phyloP scores from a whole-genome alignment of 2,888 invertebrate genomes.

The Lordiphosa fenestrarum region DNA sequence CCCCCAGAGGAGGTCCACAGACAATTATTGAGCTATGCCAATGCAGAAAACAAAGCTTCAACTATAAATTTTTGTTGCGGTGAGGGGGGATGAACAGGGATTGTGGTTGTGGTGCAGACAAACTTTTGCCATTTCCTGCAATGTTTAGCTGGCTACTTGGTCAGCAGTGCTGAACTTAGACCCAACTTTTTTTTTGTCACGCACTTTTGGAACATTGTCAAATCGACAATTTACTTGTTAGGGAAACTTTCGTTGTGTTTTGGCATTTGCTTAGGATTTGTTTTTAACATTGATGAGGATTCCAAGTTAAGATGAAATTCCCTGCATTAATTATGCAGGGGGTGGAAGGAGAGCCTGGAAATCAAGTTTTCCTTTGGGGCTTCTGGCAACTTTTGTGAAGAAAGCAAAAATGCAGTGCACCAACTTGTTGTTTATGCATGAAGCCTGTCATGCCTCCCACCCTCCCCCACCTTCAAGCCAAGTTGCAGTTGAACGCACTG shows the following conservation, averaged over 20 bases:
- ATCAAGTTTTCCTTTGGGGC: slow-evolving; percentile 12
- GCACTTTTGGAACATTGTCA: slow-evolving; percentile 51
- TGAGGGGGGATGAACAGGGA: not conserved
- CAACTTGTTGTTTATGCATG: slow-evolving; percentile 60
- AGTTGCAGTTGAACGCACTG: slow-evolving; percentile 37
- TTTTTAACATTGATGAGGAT: slow-evolving; percentile 20
- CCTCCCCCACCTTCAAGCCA: not conserved
- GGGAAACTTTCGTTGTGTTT: slow-evolving; percentile 25
- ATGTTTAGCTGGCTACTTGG: slow-evolving; percentile 38
- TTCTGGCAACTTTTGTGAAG: slow-evolving; percentile 23
- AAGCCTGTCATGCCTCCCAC: slow-evolving; percentile 22
- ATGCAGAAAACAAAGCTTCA: slow-evolving; percentile 21
- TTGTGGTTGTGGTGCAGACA: slow-evolving; percentile 6
- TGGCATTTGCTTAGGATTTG: slow-evolving; percentile 7
- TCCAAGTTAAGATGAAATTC: slow-evolving; percentile 18
- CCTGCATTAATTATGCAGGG: slow-evolving; percentile 31
- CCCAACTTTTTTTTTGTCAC: slow-evolving; percentile 13
- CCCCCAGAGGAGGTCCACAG: slow-evolving; percentile 8
- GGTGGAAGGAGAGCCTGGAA: not conserved
- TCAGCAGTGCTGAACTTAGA: too few species aligned
- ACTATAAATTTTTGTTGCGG: slow-evolving; percentile 29
- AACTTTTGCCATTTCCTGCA: slow-evolving; percentile 41
- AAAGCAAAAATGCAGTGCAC: slow-evolving; percentile 33
- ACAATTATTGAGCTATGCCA: slow-evolving; percentile 41
- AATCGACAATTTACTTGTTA: slow-evolving; percentile 71